Percentiles rank a stretch among this genome's conserved stretches.
phyloP scores from a whole-genome alignment of 2,888 invertebrate genomes.

The Hypselothyrea guttata region DNA sequence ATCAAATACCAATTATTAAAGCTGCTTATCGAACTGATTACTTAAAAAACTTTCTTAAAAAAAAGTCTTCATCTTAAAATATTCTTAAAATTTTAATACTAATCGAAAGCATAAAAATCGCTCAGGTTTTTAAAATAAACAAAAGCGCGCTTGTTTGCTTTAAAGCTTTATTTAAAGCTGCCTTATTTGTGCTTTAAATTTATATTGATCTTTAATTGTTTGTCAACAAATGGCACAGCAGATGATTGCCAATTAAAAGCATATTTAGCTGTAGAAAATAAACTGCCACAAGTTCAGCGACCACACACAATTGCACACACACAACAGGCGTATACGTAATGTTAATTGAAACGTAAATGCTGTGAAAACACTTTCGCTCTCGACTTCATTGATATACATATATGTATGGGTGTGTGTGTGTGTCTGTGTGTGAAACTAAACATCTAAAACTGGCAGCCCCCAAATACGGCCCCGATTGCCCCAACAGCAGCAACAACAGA shows the following conservation, averaged over 20 bases:
- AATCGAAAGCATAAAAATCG: too few species aligned
- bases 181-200: too few species aligned
- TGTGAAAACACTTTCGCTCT: conserved; percentile 71
- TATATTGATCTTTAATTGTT: conserved; percentile 22
- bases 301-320: conserved; percentile 42
- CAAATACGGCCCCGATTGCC: background rate
- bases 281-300: conserved; percentile 60
- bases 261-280: conserved; percentile 34
- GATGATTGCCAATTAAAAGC: conserved; percentile 43
- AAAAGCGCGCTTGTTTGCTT: too few species aligned
- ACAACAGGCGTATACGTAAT: conserved; percentile 60
- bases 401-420: background rate
- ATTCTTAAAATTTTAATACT: too few species aligned
- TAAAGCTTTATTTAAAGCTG: background rate
- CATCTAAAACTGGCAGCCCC: conserved; percentile 70
- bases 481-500: conserved; percentile 28
- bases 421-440: conserved; percentile 55
- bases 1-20: too few species aligned
- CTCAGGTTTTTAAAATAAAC: too few species aligned
- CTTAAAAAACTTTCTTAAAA: too few species aligned
- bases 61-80: too few species aligned
- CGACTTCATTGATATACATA: conserved; percentile 64
- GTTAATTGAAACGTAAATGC: conserved; percentile 64
- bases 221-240: conserved; percentile 24
- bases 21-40: too few species aligned